A percentile compares a stretch with the other conserved stretches of the same genome.
Conservation (phyloP, 2,797 vertebrate species). For the Macroramphosus scolopax region DNA sequence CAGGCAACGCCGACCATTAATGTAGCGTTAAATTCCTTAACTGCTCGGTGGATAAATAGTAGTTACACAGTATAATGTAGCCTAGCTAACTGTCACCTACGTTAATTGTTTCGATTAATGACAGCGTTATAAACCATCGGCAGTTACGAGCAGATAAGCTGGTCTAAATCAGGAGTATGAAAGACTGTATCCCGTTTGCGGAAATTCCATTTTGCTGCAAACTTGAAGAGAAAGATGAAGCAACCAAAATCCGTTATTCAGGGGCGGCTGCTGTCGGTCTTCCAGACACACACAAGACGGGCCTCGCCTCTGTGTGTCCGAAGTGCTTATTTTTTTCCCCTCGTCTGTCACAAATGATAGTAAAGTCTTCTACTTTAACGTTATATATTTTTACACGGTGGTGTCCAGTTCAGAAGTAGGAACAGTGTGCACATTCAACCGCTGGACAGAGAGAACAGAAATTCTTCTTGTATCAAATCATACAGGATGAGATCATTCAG, state of each 20-base stretch:
- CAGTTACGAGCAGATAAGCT: background rate
- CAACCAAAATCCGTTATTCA: conserved; percentile 43
- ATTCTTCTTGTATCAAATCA: conserved; percentile 70
- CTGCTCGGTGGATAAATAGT: background rate
- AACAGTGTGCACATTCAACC: conserved; percentile 19
- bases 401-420: conserved; percentile 15
- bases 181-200: conserved; percentile 26
- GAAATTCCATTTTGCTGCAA: conserved; percentile 49
- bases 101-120: background rate
- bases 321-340: conserved; percentile 3
- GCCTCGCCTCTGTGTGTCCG: conserved; percentile 34
- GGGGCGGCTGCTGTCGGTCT: conserved; percentile 53
- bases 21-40: conserved; percentile 1
- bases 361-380: no score
- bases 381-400: no score
- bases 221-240: conserved; percentile 50
- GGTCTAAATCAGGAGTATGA: background rate
- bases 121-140: background rate
- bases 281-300: conserved; percentile 13
- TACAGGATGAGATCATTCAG: conserved; percentile 71
- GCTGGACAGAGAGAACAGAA: conserved; percentile 36
- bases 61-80: conserved; percentile 1
- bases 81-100: conserved; percentile 28
- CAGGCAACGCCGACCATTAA: conserved; percentile 8
- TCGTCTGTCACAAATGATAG: conserved; percentile 1